Base-by-base conservation (phyloP, 2,113 vertebrate species). In the Neolamprologus brichardi region DNA sequence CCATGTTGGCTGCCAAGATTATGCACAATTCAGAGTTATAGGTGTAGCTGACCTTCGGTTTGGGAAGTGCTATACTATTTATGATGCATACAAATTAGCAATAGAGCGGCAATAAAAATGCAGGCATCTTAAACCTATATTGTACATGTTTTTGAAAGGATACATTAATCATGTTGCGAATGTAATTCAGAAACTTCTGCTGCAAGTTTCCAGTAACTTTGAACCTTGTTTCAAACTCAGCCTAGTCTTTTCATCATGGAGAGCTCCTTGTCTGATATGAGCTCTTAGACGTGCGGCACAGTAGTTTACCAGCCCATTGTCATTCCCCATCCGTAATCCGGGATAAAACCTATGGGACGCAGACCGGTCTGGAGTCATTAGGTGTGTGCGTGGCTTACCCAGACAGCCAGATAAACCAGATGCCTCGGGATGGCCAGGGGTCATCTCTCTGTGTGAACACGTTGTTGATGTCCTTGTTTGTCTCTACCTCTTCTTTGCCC, bases 381-480 rank as follows among this genome's bases (percentile, higher is more conserved):
- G 91, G 91, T 95, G 95, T 94, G 92, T 94, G 92, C 93, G 90
- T 94, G 93, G 95, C 94, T 96, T 95, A 95, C 90, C 84, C 90
- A 93, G 94, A 93, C 95, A 94, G 94, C 93, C 87, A 94, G 95
- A 95, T 96, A 95, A 96, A 96, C 91, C 95, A 94, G 95, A 95
- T 93, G 96, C 95, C 96, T 96, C 88, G 93, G 95, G 96, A 96
- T 95, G 94, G 96, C 96, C 96, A 96, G 95, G 93, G 96, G 95
- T 96, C 95, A 96, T 96, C 93, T 94, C 92, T 94, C 90, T 93
- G 93, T 84, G 87, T 94, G 93, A 94, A 94, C 91, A 94, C 88
- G 85, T 88, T 95, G 93, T 96, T 94, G 94, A 95, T 95, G 95
- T 95, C 95, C 95, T 96, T 95, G 92, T 94, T 93, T 93, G 91